phyloP scores from a whole-genome alignment of 2,888 invertebrate species.

The Ormyrus nitidulus region DNA sequence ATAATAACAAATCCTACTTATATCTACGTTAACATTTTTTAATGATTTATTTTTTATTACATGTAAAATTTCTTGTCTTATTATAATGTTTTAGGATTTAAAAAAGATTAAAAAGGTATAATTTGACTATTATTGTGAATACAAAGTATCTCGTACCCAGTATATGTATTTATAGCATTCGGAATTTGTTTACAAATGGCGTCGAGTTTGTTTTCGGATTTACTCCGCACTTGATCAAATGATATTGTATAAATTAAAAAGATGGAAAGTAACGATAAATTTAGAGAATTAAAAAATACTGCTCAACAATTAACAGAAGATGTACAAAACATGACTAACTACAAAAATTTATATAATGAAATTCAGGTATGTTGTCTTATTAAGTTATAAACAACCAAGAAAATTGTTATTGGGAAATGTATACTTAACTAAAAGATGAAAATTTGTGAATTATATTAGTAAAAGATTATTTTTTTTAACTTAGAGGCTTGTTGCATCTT shows the following conservation, averaged over 20 bases:
- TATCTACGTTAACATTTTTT: too few relatives aligned
- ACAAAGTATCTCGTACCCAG: too few relatives aligned
- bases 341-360: slow-evolving; percentile 86
- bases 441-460: slow-evolving; percentile 11
- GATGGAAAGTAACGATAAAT: slow-evolving; percentile 75
- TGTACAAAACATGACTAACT: slow-evolving; percentile 85
- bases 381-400: neutral
- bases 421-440: neutral
- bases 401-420: slow-evolving; percentile 3
- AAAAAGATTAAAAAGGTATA: too few relatives aligned
- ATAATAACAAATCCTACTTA: too few relatives aligned
- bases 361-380: slow-evolving; percentile 81
- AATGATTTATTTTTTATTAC: too few relatives aligned
- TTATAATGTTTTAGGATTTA: too few relatives aligned
- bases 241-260: slow-evolving; percentile 27
- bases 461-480: slow-evolving; percentile 56
- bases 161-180: too few relatives aligned
- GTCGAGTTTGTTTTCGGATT: slow-evolving; percentile 49
- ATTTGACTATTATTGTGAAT: too few relatives aligned
- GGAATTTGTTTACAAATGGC: slow-evolving; percentile 72
- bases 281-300: slow-evolving; percentile 84
- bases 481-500: slow-evolving; percentile 87
- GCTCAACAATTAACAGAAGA: slow-evolving; percentile 88
- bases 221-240: neutral
- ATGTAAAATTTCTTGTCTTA: too few relatives aligned